Evolutionary conservation across 2,797 vertebrate genomes (phyloP).

Genomic region (Lophius americanus): DNA sequence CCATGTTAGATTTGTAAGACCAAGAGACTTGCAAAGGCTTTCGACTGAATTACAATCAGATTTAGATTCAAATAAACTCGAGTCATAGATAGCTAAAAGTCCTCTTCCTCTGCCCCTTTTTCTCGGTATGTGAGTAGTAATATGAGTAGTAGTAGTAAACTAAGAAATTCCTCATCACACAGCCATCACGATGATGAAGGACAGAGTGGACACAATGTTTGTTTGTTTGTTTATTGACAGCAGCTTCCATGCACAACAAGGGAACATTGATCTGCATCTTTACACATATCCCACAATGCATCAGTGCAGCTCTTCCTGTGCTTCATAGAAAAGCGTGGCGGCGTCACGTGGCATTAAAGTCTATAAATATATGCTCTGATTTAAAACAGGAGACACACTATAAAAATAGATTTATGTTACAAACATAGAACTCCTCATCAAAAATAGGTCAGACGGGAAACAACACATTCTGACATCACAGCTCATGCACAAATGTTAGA

Average conservation of each 20-base stretch:
- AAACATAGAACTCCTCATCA: conserved; percentile 52
- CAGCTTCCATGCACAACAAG: conserved; percentile 62
- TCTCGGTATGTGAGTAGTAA: too few species aligned
- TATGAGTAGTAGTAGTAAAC: too few species aligned
- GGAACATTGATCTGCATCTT: conserved; percentile 39
- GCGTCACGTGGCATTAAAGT: neutral
- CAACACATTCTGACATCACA: conserved; percentile 55
- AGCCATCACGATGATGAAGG: neutral
- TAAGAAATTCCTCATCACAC: too few species aligned
- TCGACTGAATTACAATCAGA: too few species aligned
- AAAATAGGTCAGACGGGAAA: conserved; percentile 38
- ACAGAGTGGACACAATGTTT: conserved; percentile 6
- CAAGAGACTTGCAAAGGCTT: too few species aligned
- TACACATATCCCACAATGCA: conserved; percentile 57
- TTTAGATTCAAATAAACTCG: too few species aligned
- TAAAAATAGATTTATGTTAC: conserved; percentile 73
- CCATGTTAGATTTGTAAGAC: too few species aligned
- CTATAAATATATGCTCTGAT: conserved; percentile 18
- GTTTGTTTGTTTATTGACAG: conserved; percentile 63
- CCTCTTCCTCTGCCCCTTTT: too few species aligned
- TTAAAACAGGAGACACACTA: conserved; percentile 48
- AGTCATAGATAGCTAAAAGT: too few species aligned
- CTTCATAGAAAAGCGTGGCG: conserved; percentile 2
- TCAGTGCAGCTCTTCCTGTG: conserved; percentile 5
- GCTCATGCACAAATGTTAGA: conserved; percentile 57